phyloP scores from a whole-genome alignment of 2,888 invertebrate genomes.

The Drosophila kuntzei region DNA sequence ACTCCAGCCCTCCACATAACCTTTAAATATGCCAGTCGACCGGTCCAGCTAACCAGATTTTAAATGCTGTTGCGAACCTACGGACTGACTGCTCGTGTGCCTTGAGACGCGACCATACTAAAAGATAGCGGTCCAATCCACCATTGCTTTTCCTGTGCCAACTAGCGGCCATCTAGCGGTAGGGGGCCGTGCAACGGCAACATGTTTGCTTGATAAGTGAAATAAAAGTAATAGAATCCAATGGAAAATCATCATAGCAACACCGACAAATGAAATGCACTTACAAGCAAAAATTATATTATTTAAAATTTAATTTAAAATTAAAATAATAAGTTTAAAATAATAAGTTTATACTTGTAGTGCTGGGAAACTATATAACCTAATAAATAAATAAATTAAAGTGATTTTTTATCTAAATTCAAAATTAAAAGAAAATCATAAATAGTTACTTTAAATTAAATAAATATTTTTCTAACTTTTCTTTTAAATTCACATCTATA shows the following conservation, averaged over 20 bases:
- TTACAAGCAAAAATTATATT: slow-evolving; percentile 1
- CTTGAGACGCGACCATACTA: slow-evolving; percentile 41
- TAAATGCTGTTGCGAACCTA: slow-evolving; percentile 49
- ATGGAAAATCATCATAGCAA: neutral
- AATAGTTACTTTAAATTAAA: no score
- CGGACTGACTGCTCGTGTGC: slow-evolving; percentile 23
- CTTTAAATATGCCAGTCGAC: slow-evolving; percentile 63
- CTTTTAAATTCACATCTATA: no score
- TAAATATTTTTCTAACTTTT: no score
- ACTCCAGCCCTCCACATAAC: slow-evolving; percentile 63
- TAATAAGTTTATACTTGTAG: no score
- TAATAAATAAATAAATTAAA: no score
- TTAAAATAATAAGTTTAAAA: no score
- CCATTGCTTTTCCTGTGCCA: slow-evolving; percentile 44
- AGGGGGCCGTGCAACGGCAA: slow-evolving; percentile 66
- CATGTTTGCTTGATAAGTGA: slow-evolving; percentile 75
- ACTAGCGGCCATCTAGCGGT: slow-evolving; percentile 44
- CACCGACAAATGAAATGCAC: slow-evolving; percentile 41
- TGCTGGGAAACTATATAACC: no score
- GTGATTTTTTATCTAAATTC: no score
- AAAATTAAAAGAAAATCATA: no score
- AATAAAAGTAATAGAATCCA: slow-evolving; percentile 74
- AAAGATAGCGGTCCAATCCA: slow-evolving; percentile 55
- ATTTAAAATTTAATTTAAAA: neutral
- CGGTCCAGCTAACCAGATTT: slow-evolving; percentile 52